Percentiles rank a stretch among this genome's conserved stretches.
These are phyloP conservation scores for Hyaena hyaena DNA, from an alignment of 2,113 vertebrate species.

Conservation along the genomic window DNA sequence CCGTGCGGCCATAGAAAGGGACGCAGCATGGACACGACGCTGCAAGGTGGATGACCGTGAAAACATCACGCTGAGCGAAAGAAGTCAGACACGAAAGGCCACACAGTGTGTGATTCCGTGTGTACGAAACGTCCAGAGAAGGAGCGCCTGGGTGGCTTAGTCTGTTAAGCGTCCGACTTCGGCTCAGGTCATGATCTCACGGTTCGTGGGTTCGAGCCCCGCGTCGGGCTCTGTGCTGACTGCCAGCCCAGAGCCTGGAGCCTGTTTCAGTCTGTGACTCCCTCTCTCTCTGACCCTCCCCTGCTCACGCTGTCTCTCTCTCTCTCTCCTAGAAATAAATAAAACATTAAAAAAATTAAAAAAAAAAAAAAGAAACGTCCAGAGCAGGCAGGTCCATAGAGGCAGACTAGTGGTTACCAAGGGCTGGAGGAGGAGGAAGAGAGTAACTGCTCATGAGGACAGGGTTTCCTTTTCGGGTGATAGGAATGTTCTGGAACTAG, in stretches of 20 bases:
- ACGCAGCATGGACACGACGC: neutral
- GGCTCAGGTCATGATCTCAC: too few species aligned
- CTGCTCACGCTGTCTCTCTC: too few species aligned
- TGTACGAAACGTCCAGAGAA: neutral
- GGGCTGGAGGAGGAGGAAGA: neutral
- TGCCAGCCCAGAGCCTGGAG: too few species aligned
- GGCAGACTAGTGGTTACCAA: neutral
- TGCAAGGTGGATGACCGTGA: neutral
- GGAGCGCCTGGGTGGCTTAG: too few species aligned
- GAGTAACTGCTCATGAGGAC: neutral
- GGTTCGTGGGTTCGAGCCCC: too few species aligned
- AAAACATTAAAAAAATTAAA: too few species aligned
- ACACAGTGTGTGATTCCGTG: neutral
- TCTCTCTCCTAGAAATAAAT: too few species aligned
- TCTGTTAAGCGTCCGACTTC: too few species aligned
- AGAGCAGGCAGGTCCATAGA: neutral
- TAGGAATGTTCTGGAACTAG: neutral
- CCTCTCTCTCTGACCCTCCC: too few species aligned
- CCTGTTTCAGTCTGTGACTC: too few species aligned
- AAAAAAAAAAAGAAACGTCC: too few species aligned
- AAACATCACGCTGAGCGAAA: neutral
- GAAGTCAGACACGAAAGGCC: neutral
- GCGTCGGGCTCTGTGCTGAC: too few species aligned
- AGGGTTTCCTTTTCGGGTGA: neutral
- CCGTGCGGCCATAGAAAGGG: neutral